Base-by-base conservation (phyloP, 1,140 invertebrate genomes). In the Acromyrmex charruanus region DNA sequence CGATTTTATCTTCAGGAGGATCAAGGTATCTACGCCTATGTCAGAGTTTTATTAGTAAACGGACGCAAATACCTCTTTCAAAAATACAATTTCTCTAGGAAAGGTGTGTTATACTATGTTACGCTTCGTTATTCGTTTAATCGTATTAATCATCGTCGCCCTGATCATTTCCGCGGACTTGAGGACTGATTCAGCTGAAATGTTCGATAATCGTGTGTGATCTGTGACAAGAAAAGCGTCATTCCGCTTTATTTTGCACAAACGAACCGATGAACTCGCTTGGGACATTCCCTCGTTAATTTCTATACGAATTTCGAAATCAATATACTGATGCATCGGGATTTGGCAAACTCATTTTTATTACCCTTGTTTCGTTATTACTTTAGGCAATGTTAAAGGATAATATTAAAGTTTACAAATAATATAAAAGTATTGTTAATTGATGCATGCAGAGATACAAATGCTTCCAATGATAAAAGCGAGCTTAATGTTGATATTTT, bases 11-110 rank as follows among this genome's bases (percentile, higher is more conserved):
- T 74, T 14, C 55, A 59, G 7, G 53, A 49, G n/a, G n/a, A 28
- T 87, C 71, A 63, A 84, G 55, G 51, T 81, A 81, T 71, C 69
- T 39, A 87, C 66, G 84, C 69, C 69, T 81, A 85, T 18, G 61
- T 89, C 77, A 85, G 59, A 74, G 44, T 21, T 88, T 90, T 90
- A 88, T 90, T 90, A 88, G 49, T 87, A 85, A 86, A 90, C 53
- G 72, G 86, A 82, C 87, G 77, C 77, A 91, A 88, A 91, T 90
- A 77, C 86, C 82, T 90, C 28, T 92, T 85, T 85, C 88, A 91
- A 91, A 92, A 92, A 88, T 92, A 90, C 88, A 92, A 81, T 74
- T 55, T 86, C 75, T 82, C 61, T 91, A 81, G 55, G 63, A 87
- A 90, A 89, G 51, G 39, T 77, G 44, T 72, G 61, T 87, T 89